Conservation (phyloP, 1,140 invertebrate species). For the Glomeris maerens region DNA sequence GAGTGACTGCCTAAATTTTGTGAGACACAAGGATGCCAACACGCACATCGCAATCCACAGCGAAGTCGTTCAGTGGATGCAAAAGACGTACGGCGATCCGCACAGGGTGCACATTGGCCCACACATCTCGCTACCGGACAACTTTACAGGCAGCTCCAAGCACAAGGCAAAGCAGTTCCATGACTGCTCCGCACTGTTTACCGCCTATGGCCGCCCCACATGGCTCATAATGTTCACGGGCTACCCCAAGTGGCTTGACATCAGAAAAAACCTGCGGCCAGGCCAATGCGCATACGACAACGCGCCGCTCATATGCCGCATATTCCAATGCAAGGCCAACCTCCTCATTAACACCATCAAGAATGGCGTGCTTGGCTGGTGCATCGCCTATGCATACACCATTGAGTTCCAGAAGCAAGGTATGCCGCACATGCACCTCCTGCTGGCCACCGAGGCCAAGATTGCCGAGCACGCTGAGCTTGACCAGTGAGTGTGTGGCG, state of each 20-base stretch:
- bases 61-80: too few species aligned
- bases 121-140: too few species aligned
- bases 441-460: slow-evolving; percentile 18
- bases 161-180: too few species aligned
- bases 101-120: too few species aligned
- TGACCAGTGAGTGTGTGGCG: slow-evolving; percentile 16
- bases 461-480: slow-evolving; percentile 17
- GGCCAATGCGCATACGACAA: slow-evolving; percentile 15
- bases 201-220: too few species aligned
- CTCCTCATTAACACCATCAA: slow-evolving; percentile 17
- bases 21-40: too few species aligned
- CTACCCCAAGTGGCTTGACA: slow-evolving; percentile 24
- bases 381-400: slow-evolving; percentile 11
- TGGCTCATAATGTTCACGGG: slow-evolving; percentile 23
- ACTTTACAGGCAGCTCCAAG: too few species aligned
- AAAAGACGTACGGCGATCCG: too few species aligned
- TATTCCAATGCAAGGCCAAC: slow-evolving; percentile 14
- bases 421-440: slow-evolving; percentile 27
- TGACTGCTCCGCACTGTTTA: too few species aligned
- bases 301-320: slow-evolving; percentile 18
- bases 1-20: too few species aligned
- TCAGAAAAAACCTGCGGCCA: slow-evolving; percentile 17
- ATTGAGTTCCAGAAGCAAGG: slow-evolving; percentile 27
- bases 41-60: too few species aligned
- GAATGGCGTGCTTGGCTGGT: slow-evolving; percentile 18